Base-by-base conservation (phyloP, 2,797 vertebrate species). In the Acipenser oxyrinchus region DNA sequence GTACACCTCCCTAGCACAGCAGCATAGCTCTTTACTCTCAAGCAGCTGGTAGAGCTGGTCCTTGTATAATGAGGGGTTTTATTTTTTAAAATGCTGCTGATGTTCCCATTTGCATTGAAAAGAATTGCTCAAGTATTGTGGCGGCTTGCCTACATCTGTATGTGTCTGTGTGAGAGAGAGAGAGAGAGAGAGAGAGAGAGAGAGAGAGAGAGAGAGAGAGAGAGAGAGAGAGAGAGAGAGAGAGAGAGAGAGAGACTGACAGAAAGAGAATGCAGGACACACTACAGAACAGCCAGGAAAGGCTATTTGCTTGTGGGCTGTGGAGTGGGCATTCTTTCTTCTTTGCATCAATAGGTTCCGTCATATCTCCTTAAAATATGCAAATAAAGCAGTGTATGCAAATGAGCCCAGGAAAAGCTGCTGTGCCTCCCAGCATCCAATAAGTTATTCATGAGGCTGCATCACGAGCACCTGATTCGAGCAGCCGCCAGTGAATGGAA, bases 311-410 rank as follows among this genome's bases (percentile, higher is more conserved):
- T 37, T 37, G 23, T 37, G 23, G 23, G 23, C 23, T 37, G 23
- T 2, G 23, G 23, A 4, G 23, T 2, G 23, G 23, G 1, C 4
- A 37, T 37, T 37, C 23, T 37, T 37, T 37, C 69, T 66, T 74
- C 75, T 75, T 67, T 79, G 81, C 81, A 82, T 81, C 79, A 72
- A 57, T 71, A 53, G 71, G 66, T 57, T 59, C 72, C 73, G 68
- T 68, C 66, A 37, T 74, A 73, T 72, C 71, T 68, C 23, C 23
- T 37, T 37, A 37, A 37, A 37, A 37, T 86, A 89, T 91, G 89
- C 86, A 90, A 89, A 89, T 91, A 75, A 83, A 83, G 78, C 81
- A 78, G 82, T 82, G 71, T 80, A 84, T 88, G 87, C 82, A 87
- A 88, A 88, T 85, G 77, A 82, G 23, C 68, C 76, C 75, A 76